Evolutionary conservation across 2,888 invertebrate genomes (phyloP).

Genomic region (Amblyteles armatorius): DNA sequence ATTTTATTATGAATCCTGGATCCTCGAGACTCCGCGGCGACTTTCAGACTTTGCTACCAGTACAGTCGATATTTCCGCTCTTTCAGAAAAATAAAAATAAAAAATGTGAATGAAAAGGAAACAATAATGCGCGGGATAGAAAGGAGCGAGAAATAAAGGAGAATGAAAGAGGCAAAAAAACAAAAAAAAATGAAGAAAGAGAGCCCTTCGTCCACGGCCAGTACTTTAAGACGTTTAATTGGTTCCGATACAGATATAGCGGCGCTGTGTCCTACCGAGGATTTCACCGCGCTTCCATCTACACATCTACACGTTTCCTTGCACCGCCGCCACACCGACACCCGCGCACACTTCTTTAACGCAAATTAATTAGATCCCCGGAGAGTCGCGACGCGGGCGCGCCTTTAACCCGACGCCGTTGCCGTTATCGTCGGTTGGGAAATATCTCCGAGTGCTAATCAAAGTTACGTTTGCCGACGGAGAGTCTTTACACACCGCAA

Average conservation of each 20-base stretch:
- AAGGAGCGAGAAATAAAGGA: background rate
- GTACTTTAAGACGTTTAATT: conserved; percentile 70
- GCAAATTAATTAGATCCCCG: conserved; percentile 73
- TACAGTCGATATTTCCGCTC: conserved; percentile 30
- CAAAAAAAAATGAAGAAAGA: background rate
- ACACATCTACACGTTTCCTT: background rate
- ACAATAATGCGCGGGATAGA: background rate
- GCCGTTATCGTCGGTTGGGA: background rate
- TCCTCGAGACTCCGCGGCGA: conserved; percentile 11
- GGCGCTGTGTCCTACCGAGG: background rate
- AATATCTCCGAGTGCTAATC: conserved; percentile 67
- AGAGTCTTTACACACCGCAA: background rate
- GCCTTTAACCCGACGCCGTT: conserved; percentile 33
- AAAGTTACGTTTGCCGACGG: conserved; percentile 61
- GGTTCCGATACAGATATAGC: conserved; percentile 59
- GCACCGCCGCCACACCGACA: conserved; percentile 33
- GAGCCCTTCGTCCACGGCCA: conserved; percentile 58
- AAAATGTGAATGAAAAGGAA: background rate
- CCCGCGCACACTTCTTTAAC: conserved; percentile 40
- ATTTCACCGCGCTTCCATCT: background rate
- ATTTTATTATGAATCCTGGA: conserved; percentile 37
- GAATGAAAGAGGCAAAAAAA: background rate
- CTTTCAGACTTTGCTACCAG: conserved; percentile 22
- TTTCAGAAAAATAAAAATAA: background rate
- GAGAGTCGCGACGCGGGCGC: conserved; percentile 57